Evolutionary conservation across 92 coral and sea anemone species (phyloP), one percentile per base, ranked within the genome.

Genomic region (Desmophyllum pertusum): DNA sequence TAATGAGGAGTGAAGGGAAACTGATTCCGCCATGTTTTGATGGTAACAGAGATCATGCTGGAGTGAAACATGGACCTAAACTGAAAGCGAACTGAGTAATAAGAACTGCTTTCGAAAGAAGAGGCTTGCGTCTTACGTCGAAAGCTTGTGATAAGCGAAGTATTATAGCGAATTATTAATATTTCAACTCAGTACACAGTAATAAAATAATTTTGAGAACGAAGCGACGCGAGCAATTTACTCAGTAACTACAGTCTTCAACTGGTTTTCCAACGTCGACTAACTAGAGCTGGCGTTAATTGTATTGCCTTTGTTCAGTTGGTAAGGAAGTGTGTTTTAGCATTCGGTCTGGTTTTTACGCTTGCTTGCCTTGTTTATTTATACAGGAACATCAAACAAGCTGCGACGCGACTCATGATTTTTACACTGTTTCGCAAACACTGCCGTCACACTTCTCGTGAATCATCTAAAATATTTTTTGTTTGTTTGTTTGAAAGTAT

Each of bases 321-420:
- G 53, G 76, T 23, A 73, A 80, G 71, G 75, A 48, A 81, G 77
- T 81, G 85, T 81, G 51, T 70, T 70, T 50, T 50, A 33, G 52
- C 57, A 42, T 66, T n/a, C 25, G 48, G 59, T 53, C 68, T 57
- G 79, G 69, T 61, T 82, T 40, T 39, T 72, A 27, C 70, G 86
- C 79, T 27, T 72, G 75, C 78, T 41, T 29, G 61, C 61, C 78
- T 70, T 71, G 86, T 82, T 82, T 82, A 11, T 82, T 82, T 82
- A 11, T 30, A 80, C 69, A 51, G 35, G 51, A 67, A 48, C 76
- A 50, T 45, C 76, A 67, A 80, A 66, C 75, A 70, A 68, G 23
- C 73, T 69, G 37, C 21, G 45, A 37, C 36, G 30, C 81, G 73
- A 18, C 42, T 67, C 13, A 33, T 21, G 73, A 37, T 42, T n/a